Base-by-base conservation (phyloP, 2,888 invertebrate genomes). In the Leptopterna dolabrata region DNA sequence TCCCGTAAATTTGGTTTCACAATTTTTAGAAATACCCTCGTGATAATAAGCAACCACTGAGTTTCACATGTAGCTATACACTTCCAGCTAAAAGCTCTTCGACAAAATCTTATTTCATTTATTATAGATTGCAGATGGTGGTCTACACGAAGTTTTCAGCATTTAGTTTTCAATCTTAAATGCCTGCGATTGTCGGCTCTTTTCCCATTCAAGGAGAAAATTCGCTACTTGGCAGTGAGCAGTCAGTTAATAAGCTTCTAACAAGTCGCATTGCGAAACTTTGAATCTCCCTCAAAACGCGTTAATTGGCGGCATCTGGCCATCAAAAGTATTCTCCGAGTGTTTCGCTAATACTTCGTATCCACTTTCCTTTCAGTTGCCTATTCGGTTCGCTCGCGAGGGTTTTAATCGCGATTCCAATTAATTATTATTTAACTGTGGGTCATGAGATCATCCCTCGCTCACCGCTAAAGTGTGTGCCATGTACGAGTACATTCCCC, bases 351-450 rank as follows among this genome's bases (percentile, higher is more conserved):
- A 4, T 24, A 63, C 63, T 16, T 63, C 1, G 19, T 63, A 24
- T 3, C 63, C 3, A 63, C 63, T 63, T 63, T 63, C 63, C 19
- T 55, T 55, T 55, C 24, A 63, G 24, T 63, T 63, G 24, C 63
- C 63, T 63, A 9, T 24, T 24, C 11, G 63, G 19, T 24, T 24
- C 19, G 55, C 19, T 55, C 55, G n/a, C 24, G 9, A 63, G 63
- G 24, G 24, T 63, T 51, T 63, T 24, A 63, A 63, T 63, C 63
- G 24, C 63, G 63, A 63, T 24, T 63, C 63, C 63, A 63, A 63
- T 63, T 63, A 63, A 63, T 63, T 63, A 63, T 63, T 63, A 63
- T 63, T 63, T 63, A 24, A 63, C 24, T 63, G 63, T 63, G 63
- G 63, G 63, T 63, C 63, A 63, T 24, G 24, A 24, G 63, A n/a